Evolutionary conservation across 1,140 invertebrate species (phyloP).

Genomic region (Macrocentrus cingulum): DNA sequence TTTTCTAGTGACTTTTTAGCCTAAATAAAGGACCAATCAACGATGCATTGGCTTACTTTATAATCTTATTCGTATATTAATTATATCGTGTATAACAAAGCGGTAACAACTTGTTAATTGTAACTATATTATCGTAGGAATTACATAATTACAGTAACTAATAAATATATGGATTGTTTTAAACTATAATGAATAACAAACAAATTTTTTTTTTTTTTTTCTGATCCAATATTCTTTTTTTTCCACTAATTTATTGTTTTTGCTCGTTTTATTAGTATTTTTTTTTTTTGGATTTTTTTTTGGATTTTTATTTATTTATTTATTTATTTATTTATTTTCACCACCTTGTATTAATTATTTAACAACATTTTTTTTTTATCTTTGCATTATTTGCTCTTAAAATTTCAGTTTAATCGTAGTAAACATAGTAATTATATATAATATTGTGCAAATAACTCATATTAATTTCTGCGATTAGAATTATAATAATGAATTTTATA

Average conservation of each 20-base stretch:
- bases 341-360: conserved; percentile 47
- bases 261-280: conserved; percentile 20
- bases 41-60: conserved; percentile 47
- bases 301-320: conserved; percentile 2
- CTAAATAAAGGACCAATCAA: conserved; percentile 52
- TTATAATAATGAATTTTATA: conserved; percentile 38
- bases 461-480: conserved; percentile 28
- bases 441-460: conserved; percentile 55
- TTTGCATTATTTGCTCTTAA: conserved; percentile 46
- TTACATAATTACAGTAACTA: conserved; percentile 55
- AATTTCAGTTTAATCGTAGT: conserved; percentile 47
- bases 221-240: conserved; percentile 25
- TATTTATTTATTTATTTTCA: conserved; percentile 20
- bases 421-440: conserved; percentile 51
- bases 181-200: conserved; percentile 49
- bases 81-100: conserved; percentile 58
- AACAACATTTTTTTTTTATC: conserved; percentile 41
- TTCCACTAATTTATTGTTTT: conserved; percentile 27
- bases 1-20: conserved; percentile 37
- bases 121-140: conserved; percentile 54
- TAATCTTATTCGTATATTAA: conserved; percentile 51
- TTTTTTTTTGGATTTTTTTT: conserved; percentile 20
- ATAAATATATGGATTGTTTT: conserved; percentile 50
- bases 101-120: conserved; percentile 57
- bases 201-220: conserved; percentile 27